phyloP scores from a whole-genome alignment of 1,140 invertebrate genomes.

The Thrips palmi region DNA sequence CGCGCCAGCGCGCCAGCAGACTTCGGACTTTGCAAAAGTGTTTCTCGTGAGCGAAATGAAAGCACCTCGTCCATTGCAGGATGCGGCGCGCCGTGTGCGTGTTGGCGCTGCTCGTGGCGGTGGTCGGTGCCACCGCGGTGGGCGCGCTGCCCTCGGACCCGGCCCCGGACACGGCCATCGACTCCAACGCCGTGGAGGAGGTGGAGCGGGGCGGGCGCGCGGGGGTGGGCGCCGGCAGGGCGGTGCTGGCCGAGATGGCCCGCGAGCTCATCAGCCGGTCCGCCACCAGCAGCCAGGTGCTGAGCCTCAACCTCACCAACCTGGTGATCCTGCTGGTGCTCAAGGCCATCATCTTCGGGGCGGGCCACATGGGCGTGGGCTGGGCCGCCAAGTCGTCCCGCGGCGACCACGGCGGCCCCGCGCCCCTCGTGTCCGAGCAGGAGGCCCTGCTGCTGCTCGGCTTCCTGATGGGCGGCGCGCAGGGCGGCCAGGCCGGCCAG shows the following conservation, averaged over 20 bases:
- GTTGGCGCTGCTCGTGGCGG: too few relatives aligned
- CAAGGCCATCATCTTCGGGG: slow-evolving; percentile 62
- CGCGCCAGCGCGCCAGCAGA: too few relatives aligned
- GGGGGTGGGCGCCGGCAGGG: neutral
- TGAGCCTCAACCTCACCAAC: slow-evolving; percentile 68
- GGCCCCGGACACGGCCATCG: too few relatives aligned
- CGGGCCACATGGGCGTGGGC: slow-evolving; percentile 51
- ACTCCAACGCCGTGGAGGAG: too few relatives aligned
- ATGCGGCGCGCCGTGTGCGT: too few relatives aligned
- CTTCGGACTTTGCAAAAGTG: too few relatives aligned
- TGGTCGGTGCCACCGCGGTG: too few relatives aligned
- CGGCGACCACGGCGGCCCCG: slow-evolving; percentile 27
- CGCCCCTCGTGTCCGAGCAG: slow-evolving; percentile 33
- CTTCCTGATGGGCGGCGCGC: slow-evolving; percentile 43
- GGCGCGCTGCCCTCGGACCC: too few relatives aligned
- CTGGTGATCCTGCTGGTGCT: slow-evolving; percentile 56
- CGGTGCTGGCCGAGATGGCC: slow-evolving; percentile 13
- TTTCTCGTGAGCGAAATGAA: too few relatives aligned
- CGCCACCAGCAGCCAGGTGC: slow-evolving; percentile 31
- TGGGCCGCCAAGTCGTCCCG: slow-evolving; percentile 25
- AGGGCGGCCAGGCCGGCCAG: too few relatives aligned
- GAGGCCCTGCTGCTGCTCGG: slow-evolving; percentile 46
- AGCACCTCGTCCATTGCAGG: too few relatives aligned
- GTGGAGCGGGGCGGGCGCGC: neutral
- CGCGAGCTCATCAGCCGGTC: slow-evolving; percentile 12